Evolutionary conservation across 2,797 vertebrate genomes (phyloP), one percentile per base, ranked within the genome.

Genomic region (Schizopygopsis malacanthus): DNA sequence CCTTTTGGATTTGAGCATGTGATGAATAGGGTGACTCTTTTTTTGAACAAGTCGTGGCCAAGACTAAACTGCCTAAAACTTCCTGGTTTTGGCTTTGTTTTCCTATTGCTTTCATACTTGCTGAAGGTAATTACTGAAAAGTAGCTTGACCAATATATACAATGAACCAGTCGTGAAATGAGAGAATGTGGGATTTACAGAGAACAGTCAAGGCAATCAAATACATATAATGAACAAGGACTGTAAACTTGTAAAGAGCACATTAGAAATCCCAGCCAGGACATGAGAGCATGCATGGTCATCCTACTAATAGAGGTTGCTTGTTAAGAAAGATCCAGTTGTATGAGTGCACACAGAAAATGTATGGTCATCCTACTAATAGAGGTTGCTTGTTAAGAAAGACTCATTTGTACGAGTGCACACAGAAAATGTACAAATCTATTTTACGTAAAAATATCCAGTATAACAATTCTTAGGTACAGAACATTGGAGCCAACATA

Each of bases 401-500:
- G 25, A 65, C 50, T 3, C 18, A 75, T 16, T 76, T 76, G 25
- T 33, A 52, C 0, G 9, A 33, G 16, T 10, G 4, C 4, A 33
- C 20, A 54, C 10, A 2, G 22, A 45, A 43, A 28, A 18, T 79
- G 6, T 41, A 41, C n/a, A 61, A 43, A 16, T 79, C 54, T 25
- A 25, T 59, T 78, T 39, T 5, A 41, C 20, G 7, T 69, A 22
- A 52, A 67, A 67, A 69, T 37, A 1, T 47, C 2, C 20, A 15
- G 12, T 4, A 25, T 70, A 37, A 39, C 56, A 43, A 25, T 43
- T 41, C 22, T 67, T 69, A n/a, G 47, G 54, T 77, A 65, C 9
- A 2, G 33, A 52, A 85, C 43, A 86, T 65, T 39, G 37, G 45
- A 83, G 28, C 33, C 18, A 76, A 61, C 83, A 56, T 47, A 75